A percentile compares a stretch with the other conserved stretches of the same genome.
These are phyloP conservation scores for Phyllostomus discolor DNA, from an alignment of 2,113 vertebrate species.

Conservation along the genomic window DNA sequence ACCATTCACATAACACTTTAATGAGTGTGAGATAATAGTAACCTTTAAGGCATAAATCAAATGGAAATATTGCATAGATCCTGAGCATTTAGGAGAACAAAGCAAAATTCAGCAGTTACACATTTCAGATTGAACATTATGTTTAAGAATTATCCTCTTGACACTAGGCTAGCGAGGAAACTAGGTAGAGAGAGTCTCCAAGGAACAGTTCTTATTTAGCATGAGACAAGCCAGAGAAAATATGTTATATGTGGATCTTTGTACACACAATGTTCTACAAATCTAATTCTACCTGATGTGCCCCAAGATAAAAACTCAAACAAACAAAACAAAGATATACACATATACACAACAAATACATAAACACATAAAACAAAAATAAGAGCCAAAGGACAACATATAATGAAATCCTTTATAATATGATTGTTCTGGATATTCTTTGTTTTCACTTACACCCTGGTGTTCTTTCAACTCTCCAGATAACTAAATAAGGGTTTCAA, in stretches of 20 bases:
- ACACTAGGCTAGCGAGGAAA: neutral
- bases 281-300: conserved; percentile 57
- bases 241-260: conserved; percentile 61
- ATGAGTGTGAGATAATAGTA: neutral
- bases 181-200: conserved; percentile 24
- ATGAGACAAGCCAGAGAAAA: conserved; percentile 38
- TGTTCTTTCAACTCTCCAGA: conserved; percentile 40
- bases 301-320: conserved; percentile 12
- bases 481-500: conserved; percentile 27
- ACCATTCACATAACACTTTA: neutral
- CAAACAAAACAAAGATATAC: neutral
- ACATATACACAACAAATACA: neutral
- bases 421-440: neutral
- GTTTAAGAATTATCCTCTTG: conserved; percentile 36
- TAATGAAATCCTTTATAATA: neutral
- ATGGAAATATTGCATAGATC: neutral
- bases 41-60: neutral
- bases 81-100: neutral
- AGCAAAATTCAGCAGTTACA: neutral
- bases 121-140: conserved; percentile 1
- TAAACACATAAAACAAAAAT: neutral
- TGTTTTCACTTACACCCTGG: neutral
- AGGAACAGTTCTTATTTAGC: conserved; percentile 11
- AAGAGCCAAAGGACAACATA: neutral
- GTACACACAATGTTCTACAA: conserved; percentile 18